Percentiles rank a stretch among this genome's conserved stretches.
Evolutionary conservation across 2,797 vertebrate species (phyloP).

Genomic region (Melanotaenia pygmaea): DNA sequence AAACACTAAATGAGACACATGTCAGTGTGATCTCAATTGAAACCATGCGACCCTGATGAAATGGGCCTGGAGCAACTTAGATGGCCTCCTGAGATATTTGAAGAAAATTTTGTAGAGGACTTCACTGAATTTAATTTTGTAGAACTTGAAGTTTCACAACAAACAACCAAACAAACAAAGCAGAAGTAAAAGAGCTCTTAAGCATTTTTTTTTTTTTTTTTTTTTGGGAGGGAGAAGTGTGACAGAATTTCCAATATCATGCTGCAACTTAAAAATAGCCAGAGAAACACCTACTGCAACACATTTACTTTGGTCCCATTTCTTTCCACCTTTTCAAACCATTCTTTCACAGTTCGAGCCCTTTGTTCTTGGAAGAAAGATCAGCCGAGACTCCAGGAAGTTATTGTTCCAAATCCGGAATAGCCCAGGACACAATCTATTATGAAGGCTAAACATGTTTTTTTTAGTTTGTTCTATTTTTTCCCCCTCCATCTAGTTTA

Average conservation of each 20-base stretch:
- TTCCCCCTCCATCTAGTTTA: not conserved
- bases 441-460: not conserved
- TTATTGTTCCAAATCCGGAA: constrained; percentile 6
- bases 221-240: not conserved
- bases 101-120: too few species aligned
- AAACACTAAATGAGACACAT: too few species aligned
- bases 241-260: not conserved
- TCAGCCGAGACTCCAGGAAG: constrained; percentile 2
- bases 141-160: too few species aligned
- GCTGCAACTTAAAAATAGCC: not conserved
- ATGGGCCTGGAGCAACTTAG: too few species aligned
- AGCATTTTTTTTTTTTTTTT: not conserved
- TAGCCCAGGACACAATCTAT: constrained; percentile 5
- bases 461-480: not conserved
- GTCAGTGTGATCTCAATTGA: too few species aligned
- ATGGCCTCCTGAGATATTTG: too few species aligned
- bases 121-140: too few species aligned
- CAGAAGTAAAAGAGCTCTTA: too few species aligned
- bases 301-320: not conserved
- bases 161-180: too few species aligned
- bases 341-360: not conserved
- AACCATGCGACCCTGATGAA: too few species aligned
- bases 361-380: not conserved
- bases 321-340: not conserved
- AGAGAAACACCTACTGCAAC: not conserved